Base-by-base conservation (phyloP, 2,797 vertebrate species). In the Anguilla marmorata region DNA sequence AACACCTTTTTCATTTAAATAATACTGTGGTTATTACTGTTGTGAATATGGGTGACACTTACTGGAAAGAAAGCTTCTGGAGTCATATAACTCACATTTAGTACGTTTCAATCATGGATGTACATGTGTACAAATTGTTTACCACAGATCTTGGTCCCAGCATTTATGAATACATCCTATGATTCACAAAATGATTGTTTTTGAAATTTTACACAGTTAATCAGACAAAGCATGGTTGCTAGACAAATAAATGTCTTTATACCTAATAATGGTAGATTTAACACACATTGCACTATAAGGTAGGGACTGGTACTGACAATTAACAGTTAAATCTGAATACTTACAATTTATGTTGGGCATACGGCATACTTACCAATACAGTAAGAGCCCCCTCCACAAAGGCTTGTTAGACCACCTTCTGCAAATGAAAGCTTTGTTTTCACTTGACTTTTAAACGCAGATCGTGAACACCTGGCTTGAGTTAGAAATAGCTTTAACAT, bases 401-500 rank as follows among this genome's bases (percentile, higher is more conserved):
- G 45, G 3, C 14, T 82, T 45, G 45, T 56, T 21, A 88, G 24
- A 83, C 58, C n/a, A 50, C 72, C 24, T 82, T 37, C 85, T 86
- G 48, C 45, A 52, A 30, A 54, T 88, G 56, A 72, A 89, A 41
- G 45, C 24, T 84, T 84, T 86, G 41, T 30, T 19, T 84, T 60
- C 27, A 85, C 84, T 79, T 50, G 74, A 83, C 41, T 85, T 86
- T 41, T 69, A 63, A 86, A 60, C 50, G 3, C 52, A 14, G 27
- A 21, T 79, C 37, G 7, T 21, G 58, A 86, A 66, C 85, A 86
- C 85, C 76, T 82, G 85, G 85, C 48, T 84, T 83, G 58, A 83
- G 85, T 88, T 88, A 83, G 85, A 27, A 80, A 56, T 82, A 54
- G 56, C 58, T 83, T 83, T 84, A 79, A 48, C 63, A 54, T 58